Base-by-base conservation (phyloP, 2,797 vertebrate species). In the Sternotherus odoratus region DNA sequence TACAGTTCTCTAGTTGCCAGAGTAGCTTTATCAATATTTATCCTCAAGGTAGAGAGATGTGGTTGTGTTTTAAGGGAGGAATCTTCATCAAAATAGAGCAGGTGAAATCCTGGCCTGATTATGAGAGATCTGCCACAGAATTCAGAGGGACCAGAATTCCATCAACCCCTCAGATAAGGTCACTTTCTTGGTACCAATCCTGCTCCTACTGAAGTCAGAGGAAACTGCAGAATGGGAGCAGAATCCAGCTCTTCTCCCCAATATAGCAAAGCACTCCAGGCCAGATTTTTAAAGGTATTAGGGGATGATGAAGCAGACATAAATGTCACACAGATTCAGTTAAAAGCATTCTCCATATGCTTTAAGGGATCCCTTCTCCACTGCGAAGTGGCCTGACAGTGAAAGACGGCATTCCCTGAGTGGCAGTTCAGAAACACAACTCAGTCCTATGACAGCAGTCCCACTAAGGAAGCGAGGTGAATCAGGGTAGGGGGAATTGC, bases 11-110 rank as follows among this genome's bases (percentile, higher is more conserved):
- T 91, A 12, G 86, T 86, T 86, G 83, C 63, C 94, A 83, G 74
- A 53, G 89, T 90, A 57, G 85, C 92, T 95, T 91, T 92, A 94
- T 92, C 95, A 82, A 46, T 83, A 54, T 87, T 60, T 93, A 91
- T 95, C 90, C 80, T 36, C 1, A 2, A 56, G 93, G 87, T 85
- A 89, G 79, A 91, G 91, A 74, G 74, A 60, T 39, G 39, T 30
- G 89, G 36, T 77, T 51, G 50, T 24, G 82, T 80, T 93, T 85
- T 54, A 53, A 51, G 94, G 57, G 85, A 82, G 51, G 78, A 69
- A 63, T 50, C 12, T 30, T 77, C 74, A 17, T 33, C 39, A n/a
- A 56, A 69, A 2, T 2, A 0, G 69, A 8, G 2, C 69, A 79
- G 82, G 60, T 28, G 16, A 43, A 16, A 36, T 8, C 13, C 24